These are phyloP conservation scores for Cardiocondyla obscurior DNA, from an alignment of 1,140 invertebrate genomes.

Conservation along the genomic window DNA sequence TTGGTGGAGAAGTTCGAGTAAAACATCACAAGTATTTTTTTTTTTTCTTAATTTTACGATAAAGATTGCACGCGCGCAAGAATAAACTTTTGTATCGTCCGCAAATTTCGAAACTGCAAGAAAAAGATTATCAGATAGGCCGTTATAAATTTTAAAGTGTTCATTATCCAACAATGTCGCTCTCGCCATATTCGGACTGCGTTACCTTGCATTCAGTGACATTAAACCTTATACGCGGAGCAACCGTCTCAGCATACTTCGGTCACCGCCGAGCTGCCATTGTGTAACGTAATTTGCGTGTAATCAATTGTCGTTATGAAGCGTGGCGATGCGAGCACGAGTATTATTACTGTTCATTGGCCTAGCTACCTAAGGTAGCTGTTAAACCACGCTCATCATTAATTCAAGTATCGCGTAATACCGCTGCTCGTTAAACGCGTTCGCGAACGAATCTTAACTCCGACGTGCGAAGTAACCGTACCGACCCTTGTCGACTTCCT, in stretches of 20 bases:
- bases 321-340: conserved; percentile 5
- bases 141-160: conserved; percentile 62
- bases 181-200: conserved; percentile 50
- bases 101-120: conserved; percentile 48
- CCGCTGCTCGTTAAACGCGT: background rate
- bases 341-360: conserved; percentile 10
- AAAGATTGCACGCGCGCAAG: background rate
- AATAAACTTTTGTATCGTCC: background rate
- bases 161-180: conserved; percentile 68
- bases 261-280: conserved; percentile 54
- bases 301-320: conserved; percentile 50
- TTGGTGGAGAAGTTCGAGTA: background rate
- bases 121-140: conserved; percentile 35
- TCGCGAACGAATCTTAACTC: background rate
- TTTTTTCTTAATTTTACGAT: no score
- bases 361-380: background rate
- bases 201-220: conserved; percentile 49
- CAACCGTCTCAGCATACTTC: conserved; percentile 38
- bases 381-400: conserved; percentile 18
- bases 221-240: conserved; percentile 65
- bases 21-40: background rate
- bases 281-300: conserved; percentile 63
- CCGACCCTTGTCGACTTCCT: background rate
- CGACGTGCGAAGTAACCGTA: background rate
- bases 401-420: conserved; percentile 3